phyloP scores from a whole-genome alignment of 2,888 invertebrate genomes.

The Diaprepes abbreviatus region DNA sequence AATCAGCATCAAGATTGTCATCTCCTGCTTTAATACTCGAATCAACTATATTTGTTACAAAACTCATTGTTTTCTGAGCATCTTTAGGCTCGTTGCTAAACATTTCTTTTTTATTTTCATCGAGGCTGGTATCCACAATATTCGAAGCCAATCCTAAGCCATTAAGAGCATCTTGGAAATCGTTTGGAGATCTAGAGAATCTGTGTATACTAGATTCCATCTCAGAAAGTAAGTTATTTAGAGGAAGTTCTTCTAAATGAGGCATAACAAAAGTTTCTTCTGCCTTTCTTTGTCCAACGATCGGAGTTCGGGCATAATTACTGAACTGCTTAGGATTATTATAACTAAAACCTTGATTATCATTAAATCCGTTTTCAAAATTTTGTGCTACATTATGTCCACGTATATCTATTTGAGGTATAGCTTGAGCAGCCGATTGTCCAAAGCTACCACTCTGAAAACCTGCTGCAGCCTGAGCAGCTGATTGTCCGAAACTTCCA shows the following conservation, averaged over 20 bases:
- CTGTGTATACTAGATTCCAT: conserved; percentile 16
- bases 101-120: background rate
- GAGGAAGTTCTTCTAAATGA: conserved; percentile 26
- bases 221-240: conserved; percentile 2
- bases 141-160: conserved; percentile 27
- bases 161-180: background rate
- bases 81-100: background rate
- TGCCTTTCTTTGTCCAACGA: background rate
- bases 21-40: conserved; percentile 5
- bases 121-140: conserved; percentile 15
- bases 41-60: conserved; percentile 18
- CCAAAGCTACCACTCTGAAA: background rate
- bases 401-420: background rate
- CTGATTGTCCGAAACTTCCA: background rate
- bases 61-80: background rate
- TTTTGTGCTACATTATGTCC: background rate
- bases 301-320: conserved; percentile 9
- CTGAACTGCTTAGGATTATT: conserved; percentile 1
- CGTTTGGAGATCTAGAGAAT: conserved; percentile 14
- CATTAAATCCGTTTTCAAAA: background rate
- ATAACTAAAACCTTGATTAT: background rate
- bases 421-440: background rate
- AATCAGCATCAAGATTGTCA: no score
- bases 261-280: conserved; percentile 22
- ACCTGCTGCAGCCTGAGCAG: background rate